phyloP scores from a whole-genome alignment of 2,113 vertebrate species.

The Lagopus muta region DNA sequence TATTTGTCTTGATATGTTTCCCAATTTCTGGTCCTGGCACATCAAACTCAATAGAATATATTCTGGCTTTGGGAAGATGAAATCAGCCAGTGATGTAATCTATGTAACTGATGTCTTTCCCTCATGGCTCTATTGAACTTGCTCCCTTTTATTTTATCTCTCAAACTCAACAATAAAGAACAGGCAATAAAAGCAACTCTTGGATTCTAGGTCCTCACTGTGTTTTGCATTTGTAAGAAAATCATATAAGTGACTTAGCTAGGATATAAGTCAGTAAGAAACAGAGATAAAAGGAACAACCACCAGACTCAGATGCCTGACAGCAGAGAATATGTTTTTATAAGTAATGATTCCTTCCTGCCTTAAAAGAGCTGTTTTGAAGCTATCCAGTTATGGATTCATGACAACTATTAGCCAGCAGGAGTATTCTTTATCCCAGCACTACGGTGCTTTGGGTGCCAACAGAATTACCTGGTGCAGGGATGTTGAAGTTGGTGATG shows the following conservation, averaged over 20 bases:
- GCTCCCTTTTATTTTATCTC: constrained; percentile 63
- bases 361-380: neutral
- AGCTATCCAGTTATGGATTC: neutral
- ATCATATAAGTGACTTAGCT: neutral
- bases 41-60: constrained; percentile 78
- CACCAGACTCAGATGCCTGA: neutral
- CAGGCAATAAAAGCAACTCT: neutral
- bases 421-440: neutral
- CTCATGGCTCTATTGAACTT: constrained; percentile 52
- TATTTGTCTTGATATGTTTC: constrained; percentile 82
- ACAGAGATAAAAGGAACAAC: neutral
- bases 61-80: constrained; percentile 66
- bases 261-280: neutral
- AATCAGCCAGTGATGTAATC: constrained; percentile 74
- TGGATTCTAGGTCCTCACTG: constrained; percentile 37
- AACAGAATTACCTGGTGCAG: neutral
- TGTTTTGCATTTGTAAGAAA: constrained; percentile 62
- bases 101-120: constrained; percentile 49
- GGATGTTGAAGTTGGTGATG: neutral
- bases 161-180: constrained; percentile 44
- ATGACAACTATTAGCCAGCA: neutral
- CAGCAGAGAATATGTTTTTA: neutral
- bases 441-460: neutral
- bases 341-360: neutral
- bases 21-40: constrained; percentile 79